These are phyloP conservation scores for Melieria crassipennis DNA, from an alignment of 2,888 invertebrate genomes.

Conservation along the genomic window DNA sequence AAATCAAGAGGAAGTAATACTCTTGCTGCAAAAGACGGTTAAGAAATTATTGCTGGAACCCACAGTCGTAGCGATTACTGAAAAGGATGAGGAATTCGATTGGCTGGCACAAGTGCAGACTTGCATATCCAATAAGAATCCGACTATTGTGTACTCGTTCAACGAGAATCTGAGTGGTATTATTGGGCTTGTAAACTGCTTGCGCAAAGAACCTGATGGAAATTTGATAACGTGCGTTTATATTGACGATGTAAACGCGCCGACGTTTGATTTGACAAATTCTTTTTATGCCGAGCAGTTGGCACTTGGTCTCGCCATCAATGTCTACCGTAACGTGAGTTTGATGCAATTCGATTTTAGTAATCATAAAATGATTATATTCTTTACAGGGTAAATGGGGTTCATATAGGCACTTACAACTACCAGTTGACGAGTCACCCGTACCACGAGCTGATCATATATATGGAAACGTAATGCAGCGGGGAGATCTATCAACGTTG, in stretches of 20 bases:
- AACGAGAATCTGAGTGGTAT: conserved; percentile 80
- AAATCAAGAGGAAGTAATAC: conserved; percentile 54
- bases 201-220: conserved; percentile 83
- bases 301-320: conserved; percentile 79
- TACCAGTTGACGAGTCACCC: conserved; percentile 66
- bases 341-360: background rate
- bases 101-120: conserved; percentile 59
- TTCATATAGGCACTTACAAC: conserved; percentile 83
- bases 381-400: conserved; percentile 69
- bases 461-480: conserved; percentile 78
- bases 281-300: conserved; percentile 75
- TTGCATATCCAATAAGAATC: conserved; percentile 50
- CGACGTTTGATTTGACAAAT: conserved; percentile 72
- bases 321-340: conserved; percentile 74
- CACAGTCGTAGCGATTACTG: conserved; percentile 52
- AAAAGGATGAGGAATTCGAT: conserved; percentile 50
- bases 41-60: conserved; percentile 47
- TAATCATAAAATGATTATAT: background rate
- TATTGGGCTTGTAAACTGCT: conserved; percentile 88
- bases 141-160: conserved; percentile 73
- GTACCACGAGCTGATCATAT: conserved; percentile 72
- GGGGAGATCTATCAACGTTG: conserved; percentile 88
- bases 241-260: conserved; percentile 73
- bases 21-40: conserved; percentile 55
- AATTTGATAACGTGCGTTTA: conserved; percentile 72